Percentiles rank a stretch among this genome's conserved stretches.
These are phyloP conservation scores for Pyrrhosoma nymphula DNA, from an alignment of 2,888 invertebrate species.

Conservation along the genomic window DNA sequence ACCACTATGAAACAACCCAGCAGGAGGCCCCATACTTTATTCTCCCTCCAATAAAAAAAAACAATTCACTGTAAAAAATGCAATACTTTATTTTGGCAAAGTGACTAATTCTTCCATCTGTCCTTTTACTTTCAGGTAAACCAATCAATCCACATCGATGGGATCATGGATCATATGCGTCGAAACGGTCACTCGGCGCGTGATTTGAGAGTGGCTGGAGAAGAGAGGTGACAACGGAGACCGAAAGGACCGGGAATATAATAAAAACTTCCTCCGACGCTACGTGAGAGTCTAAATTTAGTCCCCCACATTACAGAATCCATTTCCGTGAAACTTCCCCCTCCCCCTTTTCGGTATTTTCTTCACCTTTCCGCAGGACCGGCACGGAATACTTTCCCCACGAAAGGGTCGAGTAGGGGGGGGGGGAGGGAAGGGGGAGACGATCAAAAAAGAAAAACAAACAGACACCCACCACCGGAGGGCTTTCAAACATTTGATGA, in stretches of 20 bases:
- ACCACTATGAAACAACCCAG: background rate
- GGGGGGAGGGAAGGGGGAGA: background rate
- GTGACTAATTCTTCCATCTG: background rate
- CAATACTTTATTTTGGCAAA: background rate
- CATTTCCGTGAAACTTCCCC: background rate
- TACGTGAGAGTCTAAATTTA: slow-evolving; percentile 32
- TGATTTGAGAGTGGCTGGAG: background rate
- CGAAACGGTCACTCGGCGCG: background rate
- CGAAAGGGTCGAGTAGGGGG: background rate
- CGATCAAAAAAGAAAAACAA: slow-evolving; percentile 18
- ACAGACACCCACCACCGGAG: background rate
- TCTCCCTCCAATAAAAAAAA: no score
- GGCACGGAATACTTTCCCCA: background rate
- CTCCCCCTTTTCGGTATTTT: background rate
- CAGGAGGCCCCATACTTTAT: background rate
- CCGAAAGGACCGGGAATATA: background rate
- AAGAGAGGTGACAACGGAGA: background rate
- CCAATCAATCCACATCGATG: background rate
- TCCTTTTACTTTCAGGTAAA: background rate
- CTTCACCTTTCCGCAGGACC: background rate
- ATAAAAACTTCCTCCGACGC: background rate
- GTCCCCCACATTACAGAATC: background rate
- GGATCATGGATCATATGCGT: background rate
- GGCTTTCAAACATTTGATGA: background rate
- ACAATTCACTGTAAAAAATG: background rate